Percentiles rank a stretch among this genome's conserved stretches.
Evolutionary conservation across 2,113 vertebrate species (phyloP).

Genomic region (Cynoglossus semilaevis): DNA sequence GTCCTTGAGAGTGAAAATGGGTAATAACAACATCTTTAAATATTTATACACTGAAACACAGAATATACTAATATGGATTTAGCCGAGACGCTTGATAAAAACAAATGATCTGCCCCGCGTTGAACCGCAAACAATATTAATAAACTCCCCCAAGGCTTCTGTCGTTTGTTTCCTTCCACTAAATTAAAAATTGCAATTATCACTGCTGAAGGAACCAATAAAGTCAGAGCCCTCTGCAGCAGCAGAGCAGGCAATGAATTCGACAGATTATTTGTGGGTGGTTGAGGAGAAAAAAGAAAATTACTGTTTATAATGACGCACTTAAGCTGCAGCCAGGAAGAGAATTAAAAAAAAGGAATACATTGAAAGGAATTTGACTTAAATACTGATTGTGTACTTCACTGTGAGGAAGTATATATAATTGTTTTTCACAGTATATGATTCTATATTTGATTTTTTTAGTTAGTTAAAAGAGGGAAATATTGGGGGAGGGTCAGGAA

Average conservation of each 20-base stretch:
- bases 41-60: conserved; percentile 19
- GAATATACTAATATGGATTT: conserved; percentile 22
- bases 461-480: too few species aligned
- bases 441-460: too few species aligned
- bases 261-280: conserved; percentile 24
- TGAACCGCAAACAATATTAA: conserved; percentile 48
- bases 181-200: conserved; percentile 54
- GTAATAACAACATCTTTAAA: conserved; percentile 25
- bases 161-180: conserved; percentile 35
- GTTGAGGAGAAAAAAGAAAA: conserved; percentile 15
- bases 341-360: neutral
- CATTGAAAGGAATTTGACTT: too few species aligned
- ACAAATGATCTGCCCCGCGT: conserved; percentile 46
- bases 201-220: conserved; percentile 43
- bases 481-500: too few species aligned
- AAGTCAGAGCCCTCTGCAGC: conserved; percentile 35
- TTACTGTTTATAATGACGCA: conserved; percentile 6
- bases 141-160: conserved; percentile 20
- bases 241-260: conserved; percentile 25
- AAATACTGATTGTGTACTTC: too few species aligned
- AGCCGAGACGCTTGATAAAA: conserved; percentile 36
- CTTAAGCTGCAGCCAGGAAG: conserved; percentile 8
- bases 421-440: too few species aligned
- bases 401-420: too few species aligned
- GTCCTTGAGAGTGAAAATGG: conserved; percentile 20